Percentiles rank a stretch among this genome's conserved stretches.
These are phyloP conservation scores for Dinoponera quadriceps DNA, from an alignment of 1,140 invertebrate genomes.

Conservation along the genomic window DNA sequence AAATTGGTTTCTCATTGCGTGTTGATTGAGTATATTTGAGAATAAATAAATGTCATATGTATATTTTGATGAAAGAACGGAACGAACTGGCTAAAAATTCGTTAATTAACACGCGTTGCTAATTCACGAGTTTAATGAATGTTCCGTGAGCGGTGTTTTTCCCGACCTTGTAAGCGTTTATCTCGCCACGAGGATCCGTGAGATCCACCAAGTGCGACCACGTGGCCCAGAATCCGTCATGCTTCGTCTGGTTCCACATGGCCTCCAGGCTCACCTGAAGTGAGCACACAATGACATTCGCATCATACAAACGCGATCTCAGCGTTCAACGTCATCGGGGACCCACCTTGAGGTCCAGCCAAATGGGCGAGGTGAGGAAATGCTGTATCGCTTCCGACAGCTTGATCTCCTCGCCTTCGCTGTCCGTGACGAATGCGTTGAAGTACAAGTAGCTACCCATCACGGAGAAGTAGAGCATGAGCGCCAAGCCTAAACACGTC, in stretches of 20 bases:
- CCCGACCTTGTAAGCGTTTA: constrained; percentile 94
- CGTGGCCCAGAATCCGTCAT: constrained; percentile 92
- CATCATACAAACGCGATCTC: not conserved
- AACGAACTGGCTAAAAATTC: too few relatives aligned
- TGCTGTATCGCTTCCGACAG: constrained; percentile 94
- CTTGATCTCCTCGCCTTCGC: constrained; percentile 94
- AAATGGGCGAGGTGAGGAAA: constrained; percentile 95
- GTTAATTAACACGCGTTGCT: too few relatives aligned
- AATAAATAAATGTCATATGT: too few relatives aligned
- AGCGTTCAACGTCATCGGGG: not conserved
- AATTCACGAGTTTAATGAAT: too few relatives aligned
- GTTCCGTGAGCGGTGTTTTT: not conserved
- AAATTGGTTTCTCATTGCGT: too few relatives aligned
- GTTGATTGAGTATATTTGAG: too few relatives aligned
- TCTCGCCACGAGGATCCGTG: constrained; percentile 95
- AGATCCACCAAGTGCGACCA: constrained; percentile 95
- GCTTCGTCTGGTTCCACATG: constrained; percentile 90
- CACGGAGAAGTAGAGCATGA: constrained; percentile 90
- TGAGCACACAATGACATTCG: not conserved
- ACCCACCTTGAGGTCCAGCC: constrained; percentile 87
- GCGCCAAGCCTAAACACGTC: constrained; percentile 87
- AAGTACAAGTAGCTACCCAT: constrained; percentile 95
- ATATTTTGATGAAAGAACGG: too few relatives aligned
- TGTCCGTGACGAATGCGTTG: constrained; percentile 94
- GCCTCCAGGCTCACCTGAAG: constrained; percentile 87